These are phyloP conservation scores for Sepiola atlantica DNA, from an alignment of 2,888 invertebrate genomes.

Conservation along the genomic window DNA sequence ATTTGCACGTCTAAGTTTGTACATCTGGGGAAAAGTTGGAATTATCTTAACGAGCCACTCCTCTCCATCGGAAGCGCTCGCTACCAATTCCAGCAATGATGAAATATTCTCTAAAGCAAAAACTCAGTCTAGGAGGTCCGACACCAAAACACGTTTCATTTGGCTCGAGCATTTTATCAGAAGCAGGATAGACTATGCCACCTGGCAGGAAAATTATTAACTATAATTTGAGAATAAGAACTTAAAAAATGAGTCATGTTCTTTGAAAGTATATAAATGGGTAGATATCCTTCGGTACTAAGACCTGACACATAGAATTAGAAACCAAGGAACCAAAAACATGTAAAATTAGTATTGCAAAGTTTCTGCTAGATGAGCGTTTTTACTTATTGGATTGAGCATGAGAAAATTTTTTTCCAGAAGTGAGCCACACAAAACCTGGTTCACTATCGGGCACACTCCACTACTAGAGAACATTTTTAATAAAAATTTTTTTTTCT, in stretches of 20 bases:
- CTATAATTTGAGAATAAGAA: neutral
- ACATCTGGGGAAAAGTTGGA: neutral
- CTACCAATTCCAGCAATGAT: neutral
- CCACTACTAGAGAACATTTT: too few species aligned
- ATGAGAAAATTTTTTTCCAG: too few species aligned
- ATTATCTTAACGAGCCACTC: neutral
- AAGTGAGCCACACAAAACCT: too few species aligned
- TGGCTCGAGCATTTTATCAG: neutral
- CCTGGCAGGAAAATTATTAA: neutral
- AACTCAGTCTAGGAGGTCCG: neutral
- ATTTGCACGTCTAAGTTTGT: neutral
- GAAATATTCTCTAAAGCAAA: neutral
- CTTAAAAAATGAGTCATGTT: neutral
- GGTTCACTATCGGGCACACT: too few species aligned
- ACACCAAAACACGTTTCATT: neutral
- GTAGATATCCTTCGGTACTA: neutral
- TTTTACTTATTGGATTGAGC: too few species aligned
- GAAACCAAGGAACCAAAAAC: too few species aligned
- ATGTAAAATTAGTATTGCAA: too few species aligned
- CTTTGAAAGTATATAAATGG: neutral
- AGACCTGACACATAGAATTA: too few species aligned
- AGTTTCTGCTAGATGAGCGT: too few species aligned
- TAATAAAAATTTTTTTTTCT: too few species aligned
- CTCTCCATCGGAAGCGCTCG: neutral
- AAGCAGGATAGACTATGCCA: neutral